A percentile compares a stretch with the other conserved stretches of the same genome.
Conservation (phyloP, 2,888 invertebrate species). For the Caenorhabditis uteleia region DNA sequence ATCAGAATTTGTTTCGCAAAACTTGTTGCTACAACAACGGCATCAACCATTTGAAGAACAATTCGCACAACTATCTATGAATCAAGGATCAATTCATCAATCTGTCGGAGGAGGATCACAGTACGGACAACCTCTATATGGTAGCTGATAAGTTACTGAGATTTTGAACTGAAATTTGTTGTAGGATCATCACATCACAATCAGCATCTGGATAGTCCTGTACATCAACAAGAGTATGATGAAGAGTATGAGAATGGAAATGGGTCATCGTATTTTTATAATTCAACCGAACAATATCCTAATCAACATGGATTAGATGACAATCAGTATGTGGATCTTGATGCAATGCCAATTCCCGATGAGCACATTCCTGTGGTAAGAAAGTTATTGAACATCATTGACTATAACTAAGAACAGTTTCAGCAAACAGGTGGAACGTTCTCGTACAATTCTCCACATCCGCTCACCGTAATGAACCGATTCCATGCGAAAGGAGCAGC, state of each 20-base stretch:
- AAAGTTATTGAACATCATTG: not conserved
- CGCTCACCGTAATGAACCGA: constrained; percentile 39
- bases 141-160: not conserved
- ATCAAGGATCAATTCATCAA: constrained; percentile 10
- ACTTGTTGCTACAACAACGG: not conserved
- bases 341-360: constrained; percentile 13
- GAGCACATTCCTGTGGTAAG: constrained; percentile 23
- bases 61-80: constrained; percentile 1
- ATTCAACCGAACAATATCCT: constrained; percentile 1
- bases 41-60: constrained; percentile 9
- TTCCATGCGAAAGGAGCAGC: constrained; percentile 48
- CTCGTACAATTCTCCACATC: constrained; percentile 40
- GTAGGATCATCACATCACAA: not conserved
- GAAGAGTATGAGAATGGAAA: constrained; percentile 38
- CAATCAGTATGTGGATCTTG: constrained; percentile 12
- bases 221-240: not conserved
- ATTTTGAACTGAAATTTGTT: not conserved
- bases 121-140: constrained; percentile 1
- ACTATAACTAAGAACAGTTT: constrained; percentile 2
- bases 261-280: constrained; percentile 45
- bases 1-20: too few relatives aligned
- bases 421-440: constrained; percentile 38
- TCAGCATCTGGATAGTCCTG: constrained; percentile 1
- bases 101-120: not conserved
- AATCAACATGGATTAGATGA: constrained; percentile 4